Base-by-base conservation (phyloP, 1,140 invertebrate species). In the Odontomachus brunneus region DNA sequence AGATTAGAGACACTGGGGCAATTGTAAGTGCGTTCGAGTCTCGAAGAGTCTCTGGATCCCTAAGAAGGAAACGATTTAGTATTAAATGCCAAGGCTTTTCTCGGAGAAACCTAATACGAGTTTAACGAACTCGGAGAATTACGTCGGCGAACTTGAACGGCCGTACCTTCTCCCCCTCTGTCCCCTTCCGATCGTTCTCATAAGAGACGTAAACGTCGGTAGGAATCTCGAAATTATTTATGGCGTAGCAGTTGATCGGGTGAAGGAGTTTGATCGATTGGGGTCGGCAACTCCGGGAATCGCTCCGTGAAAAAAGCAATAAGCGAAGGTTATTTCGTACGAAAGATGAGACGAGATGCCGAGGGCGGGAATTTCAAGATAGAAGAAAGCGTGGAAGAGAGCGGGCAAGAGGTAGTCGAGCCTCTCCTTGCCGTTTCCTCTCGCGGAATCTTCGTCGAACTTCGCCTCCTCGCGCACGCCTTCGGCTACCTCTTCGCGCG, bases 1-100 rank as follows among this genome's bases (percentile, higher is more conserved):
- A 74, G 49, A 87, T 87, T 78, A 69, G 24, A 44, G 62, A 72
- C 55, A 51, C 48, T 19, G 71, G n/a, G 33, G 51, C 83, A 55
- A 86, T 74, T 73, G 49, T 69, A 17, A 26, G 38, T 62, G 60
- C 17, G 63, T 48, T 49, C 26, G 26, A 38, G 9, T 44, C 29
- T 19, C 19, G 14, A 26, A n/a, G 49, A 48, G 4, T 14, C 74
- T 71, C 51, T 19, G 15, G 11, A 15, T 62, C 19, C 80, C 49
- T 60, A 74, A 87, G 86, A 86, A 83, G 81, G 73, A 87, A 80
- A 59, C 24, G 55, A n/a, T 49, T n/a, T n/a, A n/a, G 1, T 15
- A 19, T 49, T 33, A 22, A 4, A n/a, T 49, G 33, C 15, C 55
- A 19, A 3, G 3, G 15, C 19, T n/a, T n/a, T n/a, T n/a, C n/a